Conservation (phyloP, 2,888 invertebrate genomes). For the Coelogynopora nodosa region DNA sequence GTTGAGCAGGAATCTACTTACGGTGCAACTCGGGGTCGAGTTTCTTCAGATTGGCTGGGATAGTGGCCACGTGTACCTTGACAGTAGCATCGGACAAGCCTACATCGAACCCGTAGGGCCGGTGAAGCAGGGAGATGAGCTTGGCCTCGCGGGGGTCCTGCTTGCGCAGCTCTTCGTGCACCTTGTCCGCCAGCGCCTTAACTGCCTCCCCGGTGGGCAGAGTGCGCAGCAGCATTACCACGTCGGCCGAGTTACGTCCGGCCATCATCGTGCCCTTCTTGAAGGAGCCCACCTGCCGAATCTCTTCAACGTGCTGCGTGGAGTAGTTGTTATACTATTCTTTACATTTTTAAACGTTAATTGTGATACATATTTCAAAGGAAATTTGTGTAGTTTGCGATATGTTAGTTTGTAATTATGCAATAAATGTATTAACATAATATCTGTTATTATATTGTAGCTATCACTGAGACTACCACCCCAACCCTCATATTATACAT, state of each 20-base stretch:
- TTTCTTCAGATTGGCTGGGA: conserved; percentile 86
- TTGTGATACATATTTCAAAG: too few relatives aligned
- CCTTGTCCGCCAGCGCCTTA: conserved; percentile 81
- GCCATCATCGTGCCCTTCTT: conserved; percentile 96
- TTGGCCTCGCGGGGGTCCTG: conserved; percentile 61
- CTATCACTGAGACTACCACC: too few relatives aligned
- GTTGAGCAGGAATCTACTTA: too few relatives aligned
- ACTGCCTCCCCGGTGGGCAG: conserved; percentile 86
- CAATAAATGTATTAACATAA: too few relatives aligned
- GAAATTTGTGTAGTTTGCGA: too few relatives aligned
- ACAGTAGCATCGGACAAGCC: conserved; percentile 73
- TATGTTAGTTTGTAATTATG: too few relatives aligned
- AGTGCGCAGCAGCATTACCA: conserved; percentile 92
- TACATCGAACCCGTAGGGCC: conserved; percentile 41
- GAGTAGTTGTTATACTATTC: too few relatives aligned
- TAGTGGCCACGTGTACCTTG: conserved; percentile 82
- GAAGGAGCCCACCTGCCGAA: conserved; percentile 91
- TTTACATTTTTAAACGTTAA: too few relatives aligned
- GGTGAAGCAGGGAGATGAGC: conserved; percentile 39
- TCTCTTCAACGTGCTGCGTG: conserved; percentile 83
- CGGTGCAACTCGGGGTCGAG: conserved; percentile 78
- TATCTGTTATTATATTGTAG: too few relatives aligned
- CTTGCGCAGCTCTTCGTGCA: conserved; percentile 77
- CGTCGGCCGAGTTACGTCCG: conserved; percentile 88
- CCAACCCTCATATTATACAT: too few relatives aligned